Base-by-base conservation (phyloP, 2,113 vertebrate genomes). In the Anolis sagrei region DNA sequence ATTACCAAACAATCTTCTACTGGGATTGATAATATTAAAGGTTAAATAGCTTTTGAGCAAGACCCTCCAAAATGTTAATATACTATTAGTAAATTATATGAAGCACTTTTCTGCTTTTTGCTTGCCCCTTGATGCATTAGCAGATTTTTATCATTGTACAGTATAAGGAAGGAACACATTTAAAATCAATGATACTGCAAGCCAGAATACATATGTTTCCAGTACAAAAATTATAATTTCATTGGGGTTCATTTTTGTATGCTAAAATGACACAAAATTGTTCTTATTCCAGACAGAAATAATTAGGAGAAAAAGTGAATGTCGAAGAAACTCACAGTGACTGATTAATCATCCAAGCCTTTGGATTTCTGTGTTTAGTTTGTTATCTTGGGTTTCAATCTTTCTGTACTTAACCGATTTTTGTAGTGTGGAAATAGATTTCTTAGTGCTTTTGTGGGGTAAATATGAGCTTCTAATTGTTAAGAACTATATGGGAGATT, bases 21-120 rank as follows among this genome's bases (percentile, higher is more conserved):
- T 32, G 70, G 32, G 39, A 44, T 48, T 85, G 36, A 34, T 79
- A 70, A 72, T 73, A 58, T 29, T 72, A 79, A 85, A 79, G 34
- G 32, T 36, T 84, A 68, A 48, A 49, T 49, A 36, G 2, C 62
- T 69, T 70, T 69, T 68, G 75, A 77, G 32, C 13, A 16, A 29
- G 83, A 49, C 21, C 39, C 9, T 68, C 44, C 75, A 25, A 69
- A 76, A 77, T 25, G 7, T 48, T 44, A 54, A 78, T 23, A 16
- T 9, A 3, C 23, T 51, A 70, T 27, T 76, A 64, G 44, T 27
- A 27, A 64, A 83, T 34, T 49, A 76, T 39, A 64, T 83, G 19
- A 48, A 49, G 29, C n/a, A 66, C 5, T 36, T 39, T 27, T 18
- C n/a, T 77, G 49, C 44, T 51, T 70, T 70, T 32, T 54, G 18